Base-by-base conservation (phyloP, 2,797 vertebrate species). In the Mastacembelus armatus region DNA sequence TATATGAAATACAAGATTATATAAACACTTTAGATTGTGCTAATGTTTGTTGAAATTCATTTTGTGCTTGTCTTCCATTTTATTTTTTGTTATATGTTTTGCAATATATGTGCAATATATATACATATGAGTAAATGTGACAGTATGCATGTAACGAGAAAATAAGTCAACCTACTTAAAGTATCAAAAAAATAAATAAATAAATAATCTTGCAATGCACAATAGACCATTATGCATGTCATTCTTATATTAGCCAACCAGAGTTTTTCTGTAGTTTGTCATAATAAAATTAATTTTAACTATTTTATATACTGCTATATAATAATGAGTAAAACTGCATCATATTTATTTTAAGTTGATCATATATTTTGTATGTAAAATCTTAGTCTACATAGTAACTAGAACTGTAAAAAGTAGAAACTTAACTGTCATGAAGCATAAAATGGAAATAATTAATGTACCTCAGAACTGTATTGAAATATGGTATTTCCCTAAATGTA, bases 31-130 rank as follows among this genome's bases (percentile, higher is more conserved):
- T 32, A 45, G 29, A 60, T 76, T 59, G 30, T 56, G 30, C 43
- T n/a, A 33, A 22, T 65, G 27, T 45, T 6, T 32, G 5, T 8
- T 32, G 32, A 32, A 66, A 58, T 43, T 52, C 2, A 49, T 63
- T 36, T 57, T 57, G n/a, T n/a, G 14, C 21, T 66, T 48, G 71
- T 71, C 43, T 32, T 73, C 44, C 30, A 72, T 78, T 65, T 51
- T 57, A 44, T 76, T 38, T 40, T 66, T 35, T 83, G 22, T 70
- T 18, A 55, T 56, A 32, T 39, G 10, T 62, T 56, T 60, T 30
- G 9, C 12, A 19, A 45, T 14, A 5, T 27, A 7, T 55, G n/a
- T 55, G 15, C 21, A 42, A 1, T 24, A n/a, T n/a, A n/a, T n/a
- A n/a, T n/a, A n/a, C n/a, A n/a, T n/a, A n/a, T 56, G 5, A 24